These are phyloP conservation scores for Drosophila colorata DNA, from an alignment of 2,888 invertebrate species.

Conservation along the genomic window DNA sequence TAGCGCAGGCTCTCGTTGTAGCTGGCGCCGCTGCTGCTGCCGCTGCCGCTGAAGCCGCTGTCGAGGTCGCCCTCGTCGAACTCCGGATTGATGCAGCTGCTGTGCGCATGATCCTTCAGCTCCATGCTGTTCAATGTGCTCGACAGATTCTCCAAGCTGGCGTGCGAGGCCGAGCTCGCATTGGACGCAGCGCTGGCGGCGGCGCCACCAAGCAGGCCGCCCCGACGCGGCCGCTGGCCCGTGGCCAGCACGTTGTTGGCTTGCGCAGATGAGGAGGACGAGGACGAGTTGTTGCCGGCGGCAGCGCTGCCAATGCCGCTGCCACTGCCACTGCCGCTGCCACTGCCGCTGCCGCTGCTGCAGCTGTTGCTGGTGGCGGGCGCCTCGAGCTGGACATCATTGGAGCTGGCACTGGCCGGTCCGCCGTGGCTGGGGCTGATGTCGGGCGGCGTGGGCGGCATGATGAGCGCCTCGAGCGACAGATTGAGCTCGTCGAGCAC, in stretches of 20 bases:
- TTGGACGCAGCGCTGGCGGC: slow-evolving; percentile 73
- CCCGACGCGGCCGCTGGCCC: slow-evolving; percentile 73
- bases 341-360: slow-evolving; percentile 32
- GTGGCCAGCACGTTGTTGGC: slow-evolving; percentile 40
- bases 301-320: slow-evolving; percentile 17
- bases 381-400: slow-evolving; percentile 86
- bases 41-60: slow-evolving; percentile 89
- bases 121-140: slow-evolving; percentile 85
- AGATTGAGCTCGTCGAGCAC: slow-evolving; percentile 94
- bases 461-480: slow-evolving; percentile 94
- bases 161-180: slow-evolving; percentile 80
- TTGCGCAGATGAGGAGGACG: slow-evolving; percentile 35
- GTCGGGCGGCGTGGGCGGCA: slow-evolving; percentile 89
- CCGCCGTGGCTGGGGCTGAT: slow-evolving; percentile 86
- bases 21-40: slow-evolving; percentile 93
- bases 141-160: slow-evolving; percentile 84
- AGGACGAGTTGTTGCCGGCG: slow-evolving; percentile 23
- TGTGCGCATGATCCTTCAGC: slow-evolving; percentile 83
- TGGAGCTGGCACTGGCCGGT: slow-evolving; percentile 20
- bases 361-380: slow-evolving; percentile 42
- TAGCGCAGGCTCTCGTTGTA: slow-evolving; percentile 90
- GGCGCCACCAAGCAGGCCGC: slow-evolving; percentile 80
- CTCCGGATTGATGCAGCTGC: slow-evolving; percentile 84
- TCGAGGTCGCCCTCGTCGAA: slow-evolving; percentile 88
- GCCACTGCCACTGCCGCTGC: slow-evolving; percentile 14